A percentile compares a stretch with the other conserved stretches of the same genome.
phyloP scores from a whole-genome alignment of 1,140 invertebrate genomes.

The Scaptomyza pallida region DNA sequence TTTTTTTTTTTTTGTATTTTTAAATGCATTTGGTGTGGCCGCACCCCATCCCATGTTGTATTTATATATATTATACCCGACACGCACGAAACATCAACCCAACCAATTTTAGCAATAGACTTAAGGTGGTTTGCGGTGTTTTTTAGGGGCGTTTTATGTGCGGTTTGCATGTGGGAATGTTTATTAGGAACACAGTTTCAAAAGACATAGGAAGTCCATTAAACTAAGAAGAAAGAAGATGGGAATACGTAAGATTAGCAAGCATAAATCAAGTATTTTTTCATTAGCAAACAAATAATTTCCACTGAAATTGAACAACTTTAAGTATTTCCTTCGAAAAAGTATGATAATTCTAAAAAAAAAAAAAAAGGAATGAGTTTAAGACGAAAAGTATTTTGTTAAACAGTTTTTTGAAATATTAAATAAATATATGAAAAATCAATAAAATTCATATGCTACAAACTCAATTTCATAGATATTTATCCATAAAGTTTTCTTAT shows the following conservation, averaged over 20 bases:
- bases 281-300: too few species aligned
- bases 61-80: conserved; percentile 9
- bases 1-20: conserved; percentile 20
- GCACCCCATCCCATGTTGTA: conserved; percentile 25
- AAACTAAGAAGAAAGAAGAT: conserved; percentile 3
- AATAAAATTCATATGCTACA: too few species aligned
- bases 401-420: too few species aligned
- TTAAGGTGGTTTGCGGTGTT: conserved; percentile 1
- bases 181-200: conserved; percentile 25
- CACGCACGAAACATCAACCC: conserved; percentile 30
- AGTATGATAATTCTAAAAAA: too few species aligned
- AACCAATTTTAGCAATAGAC: conserved; percentile 31
- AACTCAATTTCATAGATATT: too few species aligned
- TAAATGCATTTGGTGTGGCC: conserved; percentile 67
- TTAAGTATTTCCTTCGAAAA: too few species aligned
- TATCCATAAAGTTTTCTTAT: too few species aligned
- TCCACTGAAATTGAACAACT: too few species aligned
- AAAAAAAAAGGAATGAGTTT: too few species aligned
- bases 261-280: neutral
- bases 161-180: conserved; percentile 71
- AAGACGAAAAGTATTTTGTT: too few species aligned
- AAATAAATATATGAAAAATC: too few species aligned
- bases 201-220: conserved; percentile 23
- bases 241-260: neutral
- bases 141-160: conserved; percentile 63